Evolutionary conservation across 2,113 vertebrate genomes (phyloP), one percentile per base, ranked within the genome.

Genomic region (Bostrychus sinensis): DNA sequence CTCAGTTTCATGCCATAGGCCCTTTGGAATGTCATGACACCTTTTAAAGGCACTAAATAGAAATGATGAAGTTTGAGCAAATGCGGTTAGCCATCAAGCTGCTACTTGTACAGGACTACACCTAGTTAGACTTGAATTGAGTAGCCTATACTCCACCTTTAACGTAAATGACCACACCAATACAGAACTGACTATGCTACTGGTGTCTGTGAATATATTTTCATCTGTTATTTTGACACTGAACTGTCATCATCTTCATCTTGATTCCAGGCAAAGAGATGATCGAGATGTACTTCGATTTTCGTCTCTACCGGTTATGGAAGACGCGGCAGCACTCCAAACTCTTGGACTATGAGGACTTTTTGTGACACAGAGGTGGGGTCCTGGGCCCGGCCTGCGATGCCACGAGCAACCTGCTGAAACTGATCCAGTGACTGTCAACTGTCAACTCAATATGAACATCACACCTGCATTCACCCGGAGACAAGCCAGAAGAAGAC

Each of bases 221-320:
- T 34, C 1, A 7, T 34, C 7, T 34, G 1, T 34, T 34, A 3
- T 10, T 7, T 34, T 62, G 16, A 68, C 41, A 59, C 1, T 61
- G 32, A 46, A 26, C 5, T n/a, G 2, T 71, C 58, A 34, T 43
- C 26, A 8, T 68, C 17, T 60, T 42, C 10, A 77, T 70, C 57
- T 38, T 17, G 13, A 10, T 50, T 62, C 8, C 75, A 98, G 97
- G 97, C 82, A 98, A 99, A 91, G 93, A 95, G 85, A 94, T 98
- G 95, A 99, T 99, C 1, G 97, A 99, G 91, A 92, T 92, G 85
- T 99, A 96, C 90, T 99, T 99, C 58, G 97, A 99, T 88, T 99
- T 99, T 88, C 96, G 97, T 62, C 92, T 99, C 71, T 99, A 96
- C 82, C 96, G 97, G 59, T 93, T 98, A 55, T 99, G 97, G 97